Percentiles rank a stretch among this genome's conserved stretches.
Conservation (phyloP, 2,113 vertebrate species). For the Argyrosomus japonicus region DNA sequence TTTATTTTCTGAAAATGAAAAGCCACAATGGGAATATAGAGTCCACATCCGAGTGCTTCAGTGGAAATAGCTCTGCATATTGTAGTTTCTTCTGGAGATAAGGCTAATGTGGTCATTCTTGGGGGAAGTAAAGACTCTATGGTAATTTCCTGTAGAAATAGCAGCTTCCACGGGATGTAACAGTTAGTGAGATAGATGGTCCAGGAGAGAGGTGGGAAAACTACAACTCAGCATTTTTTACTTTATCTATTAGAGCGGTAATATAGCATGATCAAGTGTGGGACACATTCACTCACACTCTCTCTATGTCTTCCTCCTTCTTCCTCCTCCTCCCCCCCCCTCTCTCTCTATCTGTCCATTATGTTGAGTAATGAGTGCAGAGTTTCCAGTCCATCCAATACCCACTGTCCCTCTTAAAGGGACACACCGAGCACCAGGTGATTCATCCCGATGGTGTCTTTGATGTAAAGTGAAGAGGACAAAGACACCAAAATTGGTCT, state of each 20-base stretch:
- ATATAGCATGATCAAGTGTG: conserved; percentile 80
- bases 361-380: conserved; percentile 73
- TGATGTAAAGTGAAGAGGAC: conserved; percentile 1
- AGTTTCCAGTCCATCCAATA: conserved; percentile 57
- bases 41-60: conserved; percentile 29
- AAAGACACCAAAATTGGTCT: not conserved
- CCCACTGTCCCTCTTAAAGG: conserved; percentile 55
- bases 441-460: not conserved
- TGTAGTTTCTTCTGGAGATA: conserved; percentile 66
- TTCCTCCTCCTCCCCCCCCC: not conserved
- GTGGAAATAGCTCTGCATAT: conserved; percentile 46
- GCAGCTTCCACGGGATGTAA: conserved; percentile 68
- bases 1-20: conserved; percentile 57
- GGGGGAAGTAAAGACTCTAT: conserved; percentile 57
- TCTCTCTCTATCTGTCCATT: conserved; percentile 64
- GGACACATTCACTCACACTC: conserved; percentile 63
- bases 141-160: conserved; percentile 80
- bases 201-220: conserved; percentile 69
- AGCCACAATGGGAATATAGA: conserved; percentile 31
- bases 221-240: conserved; percentile 77
- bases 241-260: conserved; percentile 82
- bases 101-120: conserved; percentile 71
- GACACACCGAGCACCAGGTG: conserved; percentile 13
- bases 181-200: conserved; percentile 81
- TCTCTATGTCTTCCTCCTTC: conserved; percentile 27